Evolutionary conservation across 2,113 vertebrate species (phyloP).

Genomic region (Carettochelys insculpta): DNA sequence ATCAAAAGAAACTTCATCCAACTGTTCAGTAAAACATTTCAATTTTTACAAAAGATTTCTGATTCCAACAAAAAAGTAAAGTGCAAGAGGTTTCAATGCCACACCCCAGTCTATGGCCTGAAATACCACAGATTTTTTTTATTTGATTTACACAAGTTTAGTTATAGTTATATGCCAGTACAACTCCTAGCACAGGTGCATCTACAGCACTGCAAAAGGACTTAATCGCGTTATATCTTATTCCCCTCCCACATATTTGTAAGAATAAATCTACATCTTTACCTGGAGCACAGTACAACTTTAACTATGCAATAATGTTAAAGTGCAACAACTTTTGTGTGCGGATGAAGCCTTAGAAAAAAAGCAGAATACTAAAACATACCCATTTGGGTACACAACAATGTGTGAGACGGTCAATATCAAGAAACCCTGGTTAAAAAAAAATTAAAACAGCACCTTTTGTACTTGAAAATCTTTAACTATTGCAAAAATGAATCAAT

Average conservation of each 20-base stretch:
- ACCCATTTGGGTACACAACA: neutral
- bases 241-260: neutral
- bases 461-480: neutral
- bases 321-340: neutral
- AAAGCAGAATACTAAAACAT: neutral
- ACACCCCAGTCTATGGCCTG: neutral
- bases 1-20: constrained; percentile 10
- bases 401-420: neutral
- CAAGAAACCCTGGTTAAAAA: neutral
- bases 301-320: neutral
- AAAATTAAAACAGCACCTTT: neutral
- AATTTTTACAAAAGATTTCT: neutral
- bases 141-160: neutral
- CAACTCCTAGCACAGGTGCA: neutral
- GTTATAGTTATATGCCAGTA: neutral
- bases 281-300: neutral
- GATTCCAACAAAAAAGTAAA: neutral
- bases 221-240: neutral
- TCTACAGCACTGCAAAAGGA: neutral
- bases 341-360: neutral
- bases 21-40: constrained; percentile 24
- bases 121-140: neutral
- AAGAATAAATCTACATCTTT: neutral
- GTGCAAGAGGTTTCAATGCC: neutral
- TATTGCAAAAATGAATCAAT: rapidly evolving